Conservation (phyloP, 2,888 invertebrate genomes). For the Chloroclysta siterata region DNA sequence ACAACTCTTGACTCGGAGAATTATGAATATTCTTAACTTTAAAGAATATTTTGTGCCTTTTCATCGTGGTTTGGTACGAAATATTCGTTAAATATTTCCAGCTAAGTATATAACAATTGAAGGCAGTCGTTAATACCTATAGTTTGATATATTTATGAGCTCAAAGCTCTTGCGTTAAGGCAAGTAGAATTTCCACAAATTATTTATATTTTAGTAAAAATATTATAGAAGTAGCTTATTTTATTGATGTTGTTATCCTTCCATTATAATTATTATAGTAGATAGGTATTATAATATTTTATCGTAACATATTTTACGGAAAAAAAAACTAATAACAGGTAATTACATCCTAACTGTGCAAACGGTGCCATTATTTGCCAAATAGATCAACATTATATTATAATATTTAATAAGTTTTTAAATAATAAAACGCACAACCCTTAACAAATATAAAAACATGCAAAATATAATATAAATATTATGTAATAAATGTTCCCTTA, state of each 20-base stretch:
- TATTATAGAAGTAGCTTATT: slow-evolving; percentile 45
- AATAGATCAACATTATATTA: slow-evolving; percentile 14
- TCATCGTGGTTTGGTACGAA: no score
- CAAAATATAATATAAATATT: slow-evolving; percentile 35
- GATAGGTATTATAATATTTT: slow-evolving; percentile 17
- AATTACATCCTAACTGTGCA: slow-evolving; percentile 2
- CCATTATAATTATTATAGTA: slow-evolving; percentile 39
- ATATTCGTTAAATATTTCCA: no score
- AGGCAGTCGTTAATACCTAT: slow-evolving; percentile 1
- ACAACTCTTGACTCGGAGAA: no score
- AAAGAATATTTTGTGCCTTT: no score
- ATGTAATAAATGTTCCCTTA: slow-evolving; percentile 44
- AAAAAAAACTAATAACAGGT: slow-evolving; percentile 6
- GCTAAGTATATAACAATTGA: background rate
- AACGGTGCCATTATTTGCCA: slow-evolving; percentile 23
- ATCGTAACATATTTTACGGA: slow-evolving; percentile 5
- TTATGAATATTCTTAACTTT: background rate
- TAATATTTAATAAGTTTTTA: slow-evolving; percentile 30
- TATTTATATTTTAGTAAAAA: slow-evolving; percentile 50
- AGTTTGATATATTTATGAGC: slow-evolving; percentile 48
- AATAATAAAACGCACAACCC: slow-evolving; percentile 71
- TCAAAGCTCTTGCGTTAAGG: slow-evolving; percentile 48
- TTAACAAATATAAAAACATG: slow-evolving; percentile 51
- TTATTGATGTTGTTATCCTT: slow-evolving; percentile 56
- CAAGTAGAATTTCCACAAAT: slow-evolving; percentile 46